Evolutionary conservation across 2,797 vertebrate species (phyloP).

Genomic region (Megalops cyprinoides): DNA sequence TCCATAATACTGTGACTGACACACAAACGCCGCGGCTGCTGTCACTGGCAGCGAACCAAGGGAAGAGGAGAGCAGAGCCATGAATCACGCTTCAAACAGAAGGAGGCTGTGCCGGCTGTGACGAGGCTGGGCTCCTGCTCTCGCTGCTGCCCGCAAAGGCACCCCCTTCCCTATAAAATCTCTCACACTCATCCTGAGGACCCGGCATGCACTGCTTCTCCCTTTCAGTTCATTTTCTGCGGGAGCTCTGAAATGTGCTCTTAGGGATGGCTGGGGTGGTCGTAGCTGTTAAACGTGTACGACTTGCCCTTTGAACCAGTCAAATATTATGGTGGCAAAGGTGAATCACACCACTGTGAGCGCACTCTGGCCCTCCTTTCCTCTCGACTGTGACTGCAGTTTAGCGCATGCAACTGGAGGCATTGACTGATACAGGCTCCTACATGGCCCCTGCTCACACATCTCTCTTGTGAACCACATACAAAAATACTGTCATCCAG

Average conservation of each 20-base stretch:
- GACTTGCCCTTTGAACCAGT: neutral
- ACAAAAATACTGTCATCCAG: too few relatives aligned
- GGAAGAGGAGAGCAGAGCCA: conserved; percentile 56
- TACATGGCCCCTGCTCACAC: too few relatives aligned
- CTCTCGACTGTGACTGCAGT: neutral
- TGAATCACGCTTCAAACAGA: conserved; percentile 70
- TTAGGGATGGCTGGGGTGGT: neutral
- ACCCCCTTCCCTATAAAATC: neutral
- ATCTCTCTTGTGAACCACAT: too few relatives aligned
- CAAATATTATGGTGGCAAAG: neutral
- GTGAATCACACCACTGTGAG: neutral
- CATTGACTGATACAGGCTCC: too few relatives aligned
- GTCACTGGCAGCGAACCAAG: too few relatives aligned
- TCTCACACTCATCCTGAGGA: neutral
- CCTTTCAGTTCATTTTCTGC: too few relatives aligned
- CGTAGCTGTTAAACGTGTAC: neutral
- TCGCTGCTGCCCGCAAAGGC: neutral
- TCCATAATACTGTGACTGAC: neutral
- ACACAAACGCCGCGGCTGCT: neutral
- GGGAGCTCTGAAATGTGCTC: neutral
- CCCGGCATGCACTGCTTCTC: neutral
- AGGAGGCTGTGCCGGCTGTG: conserved; percentile 32
- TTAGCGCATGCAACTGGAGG: too few relatives aligned
- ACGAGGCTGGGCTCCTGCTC: neutral
- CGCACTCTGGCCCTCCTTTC: neutral